Evolutionary conservation across 2,113 vertebrate genomes (phyloP), one percentile per base, ranked within the genome.

Genomic region (Benitochromis conjunctus): DNA sequence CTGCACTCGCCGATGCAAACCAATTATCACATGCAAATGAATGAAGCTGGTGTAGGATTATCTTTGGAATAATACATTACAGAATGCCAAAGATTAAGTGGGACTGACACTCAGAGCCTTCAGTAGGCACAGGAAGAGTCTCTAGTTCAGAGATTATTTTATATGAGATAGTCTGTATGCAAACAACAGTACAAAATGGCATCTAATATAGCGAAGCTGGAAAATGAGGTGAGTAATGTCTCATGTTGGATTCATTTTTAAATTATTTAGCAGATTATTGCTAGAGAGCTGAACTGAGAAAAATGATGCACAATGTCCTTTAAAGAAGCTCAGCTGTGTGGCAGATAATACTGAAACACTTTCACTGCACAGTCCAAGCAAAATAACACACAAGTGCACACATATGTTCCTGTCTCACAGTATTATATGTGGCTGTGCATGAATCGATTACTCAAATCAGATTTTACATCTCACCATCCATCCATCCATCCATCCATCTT

Each of bases 1-100:
- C 82, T 26, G 55, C 79, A 79, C 82, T 86, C 84, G 80, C 77
- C 48, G 56, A 85, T 78, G 88, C 85, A 83, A 89, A 91, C 86
- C 84, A 93, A 94, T 95, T 94, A 93, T 89, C 92, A 83, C 81
- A 93, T 95, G 93, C 92, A 94, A 94, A 94, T 94, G 46, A 91
- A 89, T 91, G 83, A 86, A 90, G 81, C 64, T 41, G 90, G 62
- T 82, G 62, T 71, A 74, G 81, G 88, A 92, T 91, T 89, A 92
- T 91, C 55, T 90, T 62, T 83, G 64, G 54, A 90, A 92, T 90
- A 91, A 89, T 80, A 79, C 82, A 43, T 41, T 51, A 66, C 56
- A 60, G 91, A 84, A 71, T 79, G 80, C 92, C 87, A 86, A 81
- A 71, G 81, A 94, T 89, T 88, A 93, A 93, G 86, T 77, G 26